Conservation (phyloP, 2,113 vertebrate species). For the Stegostoma tigrinum region DNA sequence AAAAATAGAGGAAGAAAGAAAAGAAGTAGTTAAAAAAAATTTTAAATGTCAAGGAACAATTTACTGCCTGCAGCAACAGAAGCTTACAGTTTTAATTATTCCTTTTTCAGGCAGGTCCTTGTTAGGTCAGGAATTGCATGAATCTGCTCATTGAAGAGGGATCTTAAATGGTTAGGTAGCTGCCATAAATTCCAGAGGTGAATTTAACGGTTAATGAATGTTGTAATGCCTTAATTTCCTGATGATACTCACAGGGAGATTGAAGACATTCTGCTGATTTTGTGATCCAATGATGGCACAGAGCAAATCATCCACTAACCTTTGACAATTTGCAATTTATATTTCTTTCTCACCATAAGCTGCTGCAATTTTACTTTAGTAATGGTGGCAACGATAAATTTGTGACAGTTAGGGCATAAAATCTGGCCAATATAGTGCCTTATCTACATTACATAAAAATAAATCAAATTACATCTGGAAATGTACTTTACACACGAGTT, state of each 20-base stretch:
- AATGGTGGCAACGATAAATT: neutral
- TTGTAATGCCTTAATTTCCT: neutral
- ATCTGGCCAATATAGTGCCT: neutral
- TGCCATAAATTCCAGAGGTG: neutral
- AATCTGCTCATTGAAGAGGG: neutral
- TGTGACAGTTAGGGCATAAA: neutral
- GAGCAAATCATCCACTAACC: neutral
- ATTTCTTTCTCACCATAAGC: neutral
- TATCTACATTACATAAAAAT: neutral
- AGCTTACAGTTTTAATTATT: too few species aligned
- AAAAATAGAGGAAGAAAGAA: neutral
- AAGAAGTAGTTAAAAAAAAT: neutral
- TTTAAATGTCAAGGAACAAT: neutral
- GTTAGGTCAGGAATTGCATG: too few species aligned
- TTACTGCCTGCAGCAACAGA: too few species aligned
- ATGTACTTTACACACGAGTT: neutral
- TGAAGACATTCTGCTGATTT: too few species aligned
- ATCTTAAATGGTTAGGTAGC: neutral
- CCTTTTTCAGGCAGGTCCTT: too few species aligned
- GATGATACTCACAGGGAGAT: too few species aligned
- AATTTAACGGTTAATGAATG: neutral
- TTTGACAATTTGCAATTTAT: neutral
- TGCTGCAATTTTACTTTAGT: neutral
- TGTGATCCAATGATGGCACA: neutral
- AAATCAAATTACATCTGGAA: neutral